A percentile compares a stretch with the other conserved stretches of the same genome.
phyloP scores from a whole-genome alignment of 92 coral and sea anemone genomes.

The Micromussa lordhowensis region DNA sequence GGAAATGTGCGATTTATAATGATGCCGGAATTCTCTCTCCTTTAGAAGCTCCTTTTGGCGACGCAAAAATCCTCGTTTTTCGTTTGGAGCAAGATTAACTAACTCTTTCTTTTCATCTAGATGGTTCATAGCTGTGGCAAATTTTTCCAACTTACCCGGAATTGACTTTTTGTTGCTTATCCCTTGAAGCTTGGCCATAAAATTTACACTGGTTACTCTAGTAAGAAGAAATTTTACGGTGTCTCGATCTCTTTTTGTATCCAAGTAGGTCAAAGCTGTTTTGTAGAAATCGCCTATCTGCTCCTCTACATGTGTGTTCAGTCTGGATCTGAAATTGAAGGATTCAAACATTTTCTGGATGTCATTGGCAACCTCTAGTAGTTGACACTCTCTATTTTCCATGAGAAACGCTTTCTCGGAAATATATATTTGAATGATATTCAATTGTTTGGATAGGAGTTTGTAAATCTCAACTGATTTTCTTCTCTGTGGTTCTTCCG shows the following conservation, averaged over 20 bases:
- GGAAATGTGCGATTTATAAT: no score
- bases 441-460: background rate
- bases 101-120: slow-evolving; percentile 28
- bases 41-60: no score
- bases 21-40: no score
- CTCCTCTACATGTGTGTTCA: background rate
- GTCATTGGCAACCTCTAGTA: background rate
- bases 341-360: slow-evolving; percentile 7
- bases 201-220: background rate
- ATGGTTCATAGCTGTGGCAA: background rate
- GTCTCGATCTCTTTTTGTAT: background rate
- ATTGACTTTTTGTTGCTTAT: background rate
- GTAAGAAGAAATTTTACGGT: background rate
- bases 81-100: background rate
- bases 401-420: slow-evolving; percentile 1
- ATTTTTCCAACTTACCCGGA: background rate
- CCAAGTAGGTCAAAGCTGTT: background rate
- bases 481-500: background rate
- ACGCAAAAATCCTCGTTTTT: no score
- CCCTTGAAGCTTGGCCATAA: slow-evolving; percentile 6
- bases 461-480: background rate
- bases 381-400: background rate
- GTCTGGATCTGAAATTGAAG: slow-evolving; percentile 2
- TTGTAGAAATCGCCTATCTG: background rate
- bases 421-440: background rate